phyloP scores from a whole-genome alignment of 2,797 vertebrate genomes.

The Chelonia mydas region DNA sequence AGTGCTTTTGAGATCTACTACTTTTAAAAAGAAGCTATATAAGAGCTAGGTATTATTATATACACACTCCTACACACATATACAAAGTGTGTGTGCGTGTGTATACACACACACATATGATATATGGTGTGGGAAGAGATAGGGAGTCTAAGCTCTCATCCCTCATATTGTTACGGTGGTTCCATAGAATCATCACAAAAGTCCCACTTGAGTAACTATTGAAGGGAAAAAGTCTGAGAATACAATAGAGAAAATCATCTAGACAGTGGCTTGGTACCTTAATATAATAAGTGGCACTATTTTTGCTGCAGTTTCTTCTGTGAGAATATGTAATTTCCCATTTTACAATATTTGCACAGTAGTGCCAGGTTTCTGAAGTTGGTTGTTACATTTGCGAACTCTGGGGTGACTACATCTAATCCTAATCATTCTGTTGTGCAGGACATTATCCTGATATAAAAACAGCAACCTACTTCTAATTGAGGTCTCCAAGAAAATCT shows the following conservation, averaged over 20 bases:
- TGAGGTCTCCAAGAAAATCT: neutral
- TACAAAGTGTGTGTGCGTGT: neutral
- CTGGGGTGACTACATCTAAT: neutral
- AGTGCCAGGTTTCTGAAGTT: fast-evolving
- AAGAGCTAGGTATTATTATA: neutral
- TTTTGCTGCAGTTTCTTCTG: neutral
- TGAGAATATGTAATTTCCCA: fast-evolving
- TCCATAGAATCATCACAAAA: neutral
- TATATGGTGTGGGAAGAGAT: neutral
- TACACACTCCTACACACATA: neutral
- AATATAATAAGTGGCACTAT: neutral
- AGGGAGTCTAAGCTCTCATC: neutral
- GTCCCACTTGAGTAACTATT: neutral
- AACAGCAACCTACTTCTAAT: neutral
- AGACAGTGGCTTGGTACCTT: neutral
- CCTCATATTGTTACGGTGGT: neutral
- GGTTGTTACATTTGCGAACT: neutral
- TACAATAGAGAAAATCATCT: neutral
- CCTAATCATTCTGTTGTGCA: neutral
- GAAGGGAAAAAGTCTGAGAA: neutral
- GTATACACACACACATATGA: neutral
- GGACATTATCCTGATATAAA: neutral
- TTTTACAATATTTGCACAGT: neutral
- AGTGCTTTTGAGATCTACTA: neutral
- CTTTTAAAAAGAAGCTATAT: neutral